Conservation (phyloP, 2,888 invertebrate genomes). For the Leptopilina drosophilae region DNA sequence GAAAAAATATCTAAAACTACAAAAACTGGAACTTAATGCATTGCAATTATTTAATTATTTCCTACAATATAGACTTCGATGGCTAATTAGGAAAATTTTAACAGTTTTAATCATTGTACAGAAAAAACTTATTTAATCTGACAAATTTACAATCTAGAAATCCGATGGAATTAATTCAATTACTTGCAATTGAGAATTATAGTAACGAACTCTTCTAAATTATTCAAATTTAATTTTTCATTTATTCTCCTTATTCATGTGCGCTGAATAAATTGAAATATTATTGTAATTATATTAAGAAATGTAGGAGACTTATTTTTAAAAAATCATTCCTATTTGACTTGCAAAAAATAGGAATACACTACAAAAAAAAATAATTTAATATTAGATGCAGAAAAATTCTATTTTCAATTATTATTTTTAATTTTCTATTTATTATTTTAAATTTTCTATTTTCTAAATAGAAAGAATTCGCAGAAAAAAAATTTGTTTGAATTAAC, state of each 20-base stretch:
- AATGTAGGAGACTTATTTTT: neutral
- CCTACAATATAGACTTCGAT: neutral
- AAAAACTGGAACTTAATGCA: too few species aligned
- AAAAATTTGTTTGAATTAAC: too few species aligned
- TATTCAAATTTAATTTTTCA: constrained; percentile 4
- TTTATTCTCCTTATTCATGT: neutral
- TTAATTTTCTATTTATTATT: too few species aligned
- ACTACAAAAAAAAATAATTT: too few species aligned
- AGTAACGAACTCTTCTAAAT: constrained; percentile 14
- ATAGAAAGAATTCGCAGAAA: too few species aligned
- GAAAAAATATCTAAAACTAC: too few species aligned
- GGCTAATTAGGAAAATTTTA: neutral
- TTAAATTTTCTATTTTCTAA: too few species aligned
- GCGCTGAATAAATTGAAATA: neutral
- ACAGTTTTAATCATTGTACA: neutral
- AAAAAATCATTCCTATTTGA: too few species aligned
- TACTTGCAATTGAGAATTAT: neutral
- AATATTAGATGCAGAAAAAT: too few species aligned
- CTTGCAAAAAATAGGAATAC: too few species aligned
- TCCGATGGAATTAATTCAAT: constrained; percentile 7
- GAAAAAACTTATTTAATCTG: constrained; percentile 6
- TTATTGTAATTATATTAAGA: neutral
- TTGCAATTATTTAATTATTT: too few species aligned
- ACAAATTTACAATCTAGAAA: constrained; percentile 6
- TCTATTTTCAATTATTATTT: too few species aligned